Conservation (phyloP, 2,888 invertebrate species). For the Sarcophaga rosellei region DNA sequence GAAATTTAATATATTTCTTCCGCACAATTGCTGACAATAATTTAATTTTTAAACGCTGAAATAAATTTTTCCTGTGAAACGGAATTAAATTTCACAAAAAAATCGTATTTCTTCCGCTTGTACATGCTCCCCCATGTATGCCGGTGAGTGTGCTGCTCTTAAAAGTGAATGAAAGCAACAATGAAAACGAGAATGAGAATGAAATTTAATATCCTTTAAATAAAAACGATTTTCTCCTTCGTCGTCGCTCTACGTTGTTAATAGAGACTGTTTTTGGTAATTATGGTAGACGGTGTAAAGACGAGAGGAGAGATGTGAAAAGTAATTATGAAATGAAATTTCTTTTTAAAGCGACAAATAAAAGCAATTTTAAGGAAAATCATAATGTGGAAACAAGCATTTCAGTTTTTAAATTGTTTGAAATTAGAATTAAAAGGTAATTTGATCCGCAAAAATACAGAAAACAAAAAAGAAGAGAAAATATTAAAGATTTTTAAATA, state of each 20-base stretch:
- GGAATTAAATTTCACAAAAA: not conserved
- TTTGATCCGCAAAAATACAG: too few species aligned
- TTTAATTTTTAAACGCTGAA: not conserved
- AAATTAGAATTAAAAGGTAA: too few species aligned
- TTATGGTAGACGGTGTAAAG: not conserved
- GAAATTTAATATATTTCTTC: not conserved
- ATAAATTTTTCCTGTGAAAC: not conserved
- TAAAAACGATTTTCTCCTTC: not conserved
- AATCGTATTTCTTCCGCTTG: not conserved
- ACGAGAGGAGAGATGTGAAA: not conserved
- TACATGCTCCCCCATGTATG: not conserved
- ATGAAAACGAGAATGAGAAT: not conserved
- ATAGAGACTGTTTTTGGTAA: not conserved
- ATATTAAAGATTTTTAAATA: too few species aligned
- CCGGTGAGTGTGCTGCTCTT: not conserved
- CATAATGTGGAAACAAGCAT: not conserved
- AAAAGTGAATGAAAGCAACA: not conserved
- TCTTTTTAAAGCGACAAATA: not conserved
- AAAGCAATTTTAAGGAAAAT: not conserved
- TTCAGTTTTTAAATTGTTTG: too few species aligned
- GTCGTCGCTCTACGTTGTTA: not conserved
- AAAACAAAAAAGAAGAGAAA: too few species aligned
- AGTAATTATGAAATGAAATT: not conserved
- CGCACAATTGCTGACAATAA: not conserved
- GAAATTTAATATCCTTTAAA: constrained; percentile 31